Evolutionary conservation across 1,140 invertebrate species (phyloP).

Genomic region (Pteromalus puparum): DNA sequence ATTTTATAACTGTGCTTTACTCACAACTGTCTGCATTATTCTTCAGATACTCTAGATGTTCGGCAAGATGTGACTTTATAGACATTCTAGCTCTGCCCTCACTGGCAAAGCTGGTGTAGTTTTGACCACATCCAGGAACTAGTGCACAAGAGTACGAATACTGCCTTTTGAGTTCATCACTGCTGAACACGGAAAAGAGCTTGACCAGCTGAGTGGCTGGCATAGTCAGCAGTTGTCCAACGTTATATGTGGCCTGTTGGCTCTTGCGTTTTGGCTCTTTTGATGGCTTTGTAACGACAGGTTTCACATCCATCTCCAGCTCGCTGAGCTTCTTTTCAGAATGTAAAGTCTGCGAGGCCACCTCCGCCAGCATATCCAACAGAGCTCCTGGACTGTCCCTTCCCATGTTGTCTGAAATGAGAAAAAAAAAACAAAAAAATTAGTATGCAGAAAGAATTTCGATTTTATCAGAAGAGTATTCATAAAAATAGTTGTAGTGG

Average conservation of each 20-base stretch:
- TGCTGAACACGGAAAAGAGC: constrained; percentile 77
- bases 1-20: constrained; percentile 28
- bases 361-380: constrained; percentile 76
- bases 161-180: constrained; percentile 77
- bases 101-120: constrained; percentile 78
- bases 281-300: constrained; percentile 47
- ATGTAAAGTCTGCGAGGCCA: constrained; percentile 75
- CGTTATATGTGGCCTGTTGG: constrained; percentile 67
- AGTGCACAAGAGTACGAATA: constrained; percentile 78
- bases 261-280: constrained; percentile 63
- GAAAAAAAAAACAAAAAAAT: background rate
- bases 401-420: constrained; percentile 63
- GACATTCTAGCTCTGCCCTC: constrained; percentile 76
- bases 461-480: background rate
- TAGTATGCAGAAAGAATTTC: background rate
- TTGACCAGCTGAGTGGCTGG: constrained; percentile 76
- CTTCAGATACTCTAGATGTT: constrained; percentile 74
- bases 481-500: background rate
- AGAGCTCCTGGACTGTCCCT: constrained; percentile 70
- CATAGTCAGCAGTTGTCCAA: constrained; percentile 75
- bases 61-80: constrained; percentile 76
- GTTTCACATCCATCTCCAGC: constrained; percentile 53
- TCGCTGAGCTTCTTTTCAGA: constrained; percentile 70
- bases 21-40: constrained; percentile 66
- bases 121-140: constrained; percentile 72